phyloP scores from a whole-genome alignment of 2,888 invertebrate species.

The Petrolisthes cinctipes region DNA sequence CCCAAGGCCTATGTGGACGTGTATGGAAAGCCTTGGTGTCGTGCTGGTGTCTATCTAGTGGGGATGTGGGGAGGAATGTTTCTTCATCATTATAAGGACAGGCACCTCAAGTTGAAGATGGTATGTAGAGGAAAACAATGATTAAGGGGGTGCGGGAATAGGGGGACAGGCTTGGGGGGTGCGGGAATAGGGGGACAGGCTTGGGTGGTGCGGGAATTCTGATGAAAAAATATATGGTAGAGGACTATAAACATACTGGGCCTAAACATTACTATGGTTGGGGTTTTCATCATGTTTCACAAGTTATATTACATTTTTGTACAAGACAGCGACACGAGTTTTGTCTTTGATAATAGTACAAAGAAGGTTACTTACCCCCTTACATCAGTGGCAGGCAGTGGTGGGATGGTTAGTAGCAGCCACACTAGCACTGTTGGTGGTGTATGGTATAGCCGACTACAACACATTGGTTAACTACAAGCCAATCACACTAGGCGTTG shows the following conservation, averaged over 20 bases:
- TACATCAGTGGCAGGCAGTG: constrained; percentile 22
- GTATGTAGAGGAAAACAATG: neutral
- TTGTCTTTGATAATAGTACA: no score
- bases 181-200: no score
- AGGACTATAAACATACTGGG: no score
- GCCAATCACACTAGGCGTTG: constrained; percentile 13
- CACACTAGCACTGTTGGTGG: constrained; percentile 78
- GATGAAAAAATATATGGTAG: no score
- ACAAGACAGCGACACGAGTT: no score
- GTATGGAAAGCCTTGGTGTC: constrained; percentile 12
- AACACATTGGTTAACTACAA: constrained; percentile 72
- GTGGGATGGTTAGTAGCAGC: constrained; percentile 80
- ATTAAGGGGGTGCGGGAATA: no score
- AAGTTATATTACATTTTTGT: no score
- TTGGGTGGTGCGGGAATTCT: no score
- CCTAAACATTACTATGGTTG: no score
- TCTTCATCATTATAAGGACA: neutral
- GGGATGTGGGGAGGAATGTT: constrained; percentile 24
- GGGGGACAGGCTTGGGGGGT: no score
- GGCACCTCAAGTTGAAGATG: neutral
- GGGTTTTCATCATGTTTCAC: no score
- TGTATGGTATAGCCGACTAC: constrained; percentile 80
- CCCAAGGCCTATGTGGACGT: neutral
- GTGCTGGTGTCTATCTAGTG: constrained; percentile 15
- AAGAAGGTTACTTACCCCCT: neutral